Percentiles rank a stretch among this genome's conserved stretches.
Evolutionary conservation across 2,888 invertebrate genomes (phyloP).

Genomic region (Drosophila tanythrix): DNA sequence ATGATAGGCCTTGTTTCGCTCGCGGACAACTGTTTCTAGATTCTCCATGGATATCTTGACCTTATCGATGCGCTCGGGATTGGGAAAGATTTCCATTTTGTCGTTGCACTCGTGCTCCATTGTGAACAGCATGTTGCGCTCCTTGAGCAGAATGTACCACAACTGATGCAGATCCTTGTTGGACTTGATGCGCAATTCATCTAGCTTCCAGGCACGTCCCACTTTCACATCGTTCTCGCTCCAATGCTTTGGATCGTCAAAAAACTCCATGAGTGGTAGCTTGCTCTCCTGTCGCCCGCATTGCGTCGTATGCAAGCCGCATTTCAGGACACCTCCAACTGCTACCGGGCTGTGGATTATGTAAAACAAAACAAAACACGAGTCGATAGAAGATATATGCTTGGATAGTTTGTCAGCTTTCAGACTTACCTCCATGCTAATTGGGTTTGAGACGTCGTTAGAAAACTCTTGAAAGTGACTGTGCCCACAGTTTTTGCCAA

Average conservation of each 20-base stretch:
- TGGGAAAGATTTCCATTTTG: slow-evolving; percentile 90
- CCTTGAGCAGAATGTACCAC: slow-evolving; percentile 96
- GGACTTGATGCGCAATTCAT: slow-evolving; percentile 97
- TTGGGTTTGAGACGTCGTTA: slow-evolving; percentile 37
- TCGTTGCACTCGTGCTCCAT: slow-evolving; percentile 94
- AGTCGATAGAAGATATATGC: not conserved
- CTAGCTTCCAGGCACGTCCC: slow-evolving; percentile 94
- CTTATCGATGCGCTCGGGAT: slow-evolving; percentile 96
- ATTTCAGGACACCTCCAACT: slow-evolving; percentile 36
- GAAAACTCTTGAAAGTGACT: slow-evolving; percentile 46
- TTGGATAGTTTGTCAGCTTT: not conserved
- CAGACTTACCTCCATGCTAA: slow-evolving; percentile 49
- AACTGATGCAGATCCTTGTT: slow-evolving; percentile 98
- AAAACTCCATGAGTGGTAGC: slow-evolving; percentile 91
- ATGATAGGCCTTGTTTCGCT: slow-evolving; percentile 96
- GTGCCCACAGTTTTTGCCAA: slow-evolving; percentile 60
- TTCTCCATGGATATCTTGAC: slow-evolving; percentile 97
- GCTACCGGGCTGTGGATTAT: slow-evolving; percentile 53
- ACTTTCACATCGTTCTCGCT: slow-evolving; percentile 89
- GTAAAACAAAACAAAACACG: slow-evolving; percentile 45
- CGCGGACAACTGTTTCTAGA: slow-evolving; percentile 94
- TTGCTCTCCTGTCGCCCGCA: slow-evolving; percentile 21
- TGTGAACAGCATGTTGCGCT: slow-evolving; percentile 97
- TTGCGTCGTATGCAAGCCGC: slow-evolving; percentile 53
- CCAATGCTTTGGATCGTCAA: slow-evolving; percentile 95